Base-by-base conservation (phyloP, 2,888 invertebrate species). In the Tenthredo amoena region DNA sequence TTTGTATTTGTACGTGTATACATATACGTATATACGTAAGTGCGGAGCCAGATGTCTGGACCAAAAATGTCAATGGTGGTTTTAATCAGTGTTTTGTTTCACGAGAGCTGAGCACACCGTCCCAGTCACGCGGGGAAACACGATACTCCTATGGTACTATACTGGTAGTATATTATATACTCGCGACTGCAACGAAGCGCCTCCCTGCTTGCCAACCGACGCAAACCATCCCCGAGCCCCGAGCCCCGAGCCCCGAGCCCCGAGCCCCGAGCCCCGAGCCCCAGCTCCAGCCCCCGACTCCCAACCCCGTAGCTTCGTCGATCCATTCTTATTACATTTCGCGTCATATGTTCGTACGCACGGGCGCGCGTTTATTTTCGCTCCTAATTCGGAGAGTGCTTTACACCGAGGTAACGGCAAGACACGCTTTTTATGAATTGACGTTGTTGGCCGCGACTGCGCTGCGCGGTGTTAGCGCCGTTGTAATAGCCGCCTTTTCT, bases 11-110 rank as follows among this genome's bases (percentile, higher is more conserved):
- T 62, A 62, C 26, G 26, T 26, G 50, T 55, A n/a, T 55, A 55
- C 18, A n/a, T 26, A 6, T 18, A 18, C 21, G 26, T 58, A 10
- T n/a, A 12, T 62, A 12, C 26, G 26, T 18, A n/a, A n/a, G n/a
- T 15, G n/a, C 85, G 18, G 58, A 71, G 85, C 85, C 87, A 87
- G 85, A 86, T 87, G 88, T 86, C 74, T 86, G 85, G 76, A 83
- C 84, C 87, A 86, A 86, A 86, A 87, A 86, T 85, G 87, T 87
- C 88, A 87, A 88, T 87, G 86, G 86, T 77, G 85, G 85, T 84
- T 85, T 87, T 87, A 87, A 87, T 87, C 87, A 88, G 86, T 86
- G 87, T 87, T 88, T 87, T 87, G 87, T 87, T 87, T 87, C 86
- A 85, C 58, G 76, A 84, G 84, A 86, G 86, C 4, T 62, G 40